Percentiles rank a stretch among this genome's conserved stretches.
These are phyloP conservation scores for Bovichtus diacanthus DNA, from an alignment of 2,797 vertebrate species.

Conservation along the genomic window DNA sequence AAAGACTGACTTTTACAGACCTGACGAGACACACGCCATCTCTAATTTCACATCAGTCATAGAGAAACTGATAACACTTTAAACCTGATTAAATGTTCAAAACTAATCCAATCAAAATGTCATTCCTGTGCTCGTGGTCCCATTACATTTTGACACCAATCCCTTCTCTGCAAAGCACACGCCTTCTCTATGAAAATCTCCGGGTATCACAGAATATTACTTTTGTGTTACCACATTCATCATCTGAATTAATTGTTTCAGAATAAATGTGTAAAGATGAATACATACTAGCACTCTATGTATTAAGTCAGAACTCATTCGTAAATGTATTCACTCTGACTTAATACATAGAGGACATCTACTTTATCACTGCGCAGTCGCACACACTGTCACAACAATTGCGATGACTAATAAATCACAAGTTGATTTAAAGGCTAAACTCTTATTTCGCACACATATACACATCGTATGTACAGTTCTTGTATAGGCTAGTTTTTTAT, in stretches of 20 bases:
- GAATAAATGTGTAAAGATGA: neutral
- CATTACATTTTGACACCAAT: conserved; percentile 16
- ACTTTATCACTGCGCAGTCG: neutral
- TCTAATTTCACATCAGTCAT: conserved; percentile 12
- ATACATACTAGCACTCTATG: neutral
- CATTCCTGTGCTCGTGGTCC: neutral
- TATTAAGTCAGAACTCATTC: neutral
- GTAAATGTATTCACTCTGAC: neutral
- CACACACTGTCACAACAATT: neutral
- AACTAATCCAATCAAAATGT: conserved; percentile 52
- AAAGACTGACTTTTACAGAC: neutral
- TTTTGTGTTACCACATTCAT: neutral
- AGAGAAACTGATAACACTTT: neutral
- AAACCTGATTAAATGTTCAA: conserved; percentile 33
- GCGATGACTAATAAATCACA: neutral
- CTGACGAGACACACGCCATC: neutral
- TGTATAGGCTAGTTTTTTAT: neutral
- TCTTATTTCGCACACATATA: neutral
- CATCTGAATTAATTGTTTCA: neutral
- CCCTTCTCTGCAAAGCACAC: conserved; percentile 1
- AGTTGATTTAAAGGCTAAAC: neutral
- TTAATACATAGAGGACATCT: neutral
- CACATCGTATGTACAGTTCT: neutral
- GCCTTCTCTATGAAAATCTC: neutral
- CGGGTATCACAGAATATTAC: neutral